phyloP scores from a whole-genome alignment of 2,888 invertebrate species.

The Macrophya alboannulata region DNA sequence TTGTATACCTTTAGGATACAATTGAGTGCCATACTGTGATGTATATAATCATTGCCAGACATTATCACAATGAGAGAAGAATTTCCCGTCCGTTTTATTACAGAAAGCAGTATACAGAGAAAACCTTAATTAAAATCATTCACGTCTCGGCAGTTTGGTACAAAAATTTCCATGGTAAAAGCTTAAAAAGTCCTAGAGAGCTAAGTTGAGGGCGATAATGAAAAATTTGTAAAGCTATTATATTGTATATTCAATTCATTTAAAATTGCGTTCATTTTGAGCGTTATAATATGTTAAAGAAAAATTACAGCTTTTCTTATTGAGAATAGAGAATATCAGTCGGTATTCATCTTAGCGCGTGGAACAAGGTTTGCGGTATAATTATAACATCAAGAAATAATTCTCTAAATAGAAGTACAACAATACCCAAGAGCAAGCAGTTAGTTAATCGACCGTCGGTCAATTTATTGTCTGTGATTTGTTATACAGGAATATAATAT shows the following conservation, averaged over 20 bases:
- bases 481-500: conserved; percentile 33
- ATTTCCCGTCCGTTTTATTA: conserved; percentile 17
- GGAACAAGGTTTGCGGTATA: conserved; percentile 44
- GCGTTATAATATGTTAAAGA: background rate
- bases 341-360: conserved; percentile 38
- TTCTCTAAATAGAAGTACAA: background rate
- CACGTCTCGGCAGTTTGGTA: background rate
- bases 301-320: background rate
- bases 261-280: conserved; percentile 21
- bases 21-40: conserved; percentile 8
- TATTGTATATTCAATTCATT: conserved; percentile 11
- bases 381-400: conserved; percentile 22
- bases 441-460: conserved; percentile 43
- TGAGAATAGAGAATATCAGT: conserved; percentile 17
- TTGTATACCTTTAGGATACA: conserved; percentile 33
- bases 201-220: conserved; percentile 17
- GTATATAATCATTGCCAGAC: conserved; percentile 31
- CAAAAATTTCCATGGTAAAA: conserved; percentile 24
- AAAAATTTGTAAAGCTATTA: background rate
- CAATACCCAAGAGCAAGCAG: conserved; percentile 46
- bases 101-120: conserved; percentile 7
- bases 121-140: conserved; percentile 22
- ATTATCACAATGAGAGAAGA: conserved; percentile 44
- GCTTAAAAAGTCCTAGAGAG: conserved; percentile 22
- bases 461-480: conserved; percentile 50